These are phyloP conservation scores for Vespertilio murinus DNA, from an alignment of 2,797 vertebrate genomes.

Conservation along the genomic window DNA sequence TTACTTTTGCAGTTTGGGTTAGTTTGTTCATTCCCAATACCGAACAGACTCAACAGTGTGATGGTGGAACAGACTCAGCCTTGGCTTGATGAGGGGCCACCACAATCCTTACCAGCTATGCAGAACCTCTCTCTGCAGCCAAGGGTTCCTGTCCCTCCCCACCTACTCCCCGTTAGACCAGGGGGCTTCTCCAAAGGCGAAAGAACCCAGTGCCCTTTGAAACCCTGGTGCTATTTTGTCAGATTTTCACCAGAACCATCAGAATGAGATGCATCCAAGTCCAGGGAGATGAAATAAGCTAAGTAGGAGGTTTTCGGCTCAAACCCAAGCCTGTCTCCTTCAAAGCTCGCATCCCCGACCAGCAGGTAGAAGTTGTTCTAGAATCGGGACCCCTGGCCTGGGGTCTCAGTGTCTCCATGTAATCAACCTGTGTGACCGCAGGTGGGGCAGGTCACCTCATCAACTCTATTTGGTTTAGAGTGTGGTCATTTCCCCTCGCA, in stretches of 20 bases:
- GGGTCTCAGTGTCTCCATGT: neutral
- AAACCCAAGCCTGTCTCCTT: neutral
- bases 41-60: neutral
- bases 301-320: neutral
- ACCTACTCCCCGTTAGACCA: neutral
- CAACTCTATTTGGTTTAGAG: neutral
- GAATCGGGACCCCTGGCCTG: neutral
- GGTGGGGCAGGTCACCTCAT: neutral
- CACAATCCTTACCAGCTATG: neutral
- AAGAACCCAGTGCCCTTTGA: neutral
- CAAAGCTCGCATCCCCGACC: neutral
- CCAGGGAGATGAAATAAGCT: neutral
- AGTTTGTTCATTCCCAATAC: constrained; percentile 8
- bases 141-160: neutral
- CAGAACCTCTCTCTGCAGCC: neutral
- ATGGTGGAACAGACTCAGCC: neutral
- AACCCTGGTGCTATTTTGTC: neutral
- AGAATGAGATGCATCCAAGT: neutral
- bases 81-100: neutral
- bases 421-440: neutral
- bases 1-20: neutral
- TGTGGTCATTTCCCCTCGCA: neutral
- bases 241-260: neutral
- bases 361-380: neutral
- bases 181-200: neutral